Conservation (phyloP, 2,888 invertebrate genomes). For the Tupiocoris notatus region DNA sequence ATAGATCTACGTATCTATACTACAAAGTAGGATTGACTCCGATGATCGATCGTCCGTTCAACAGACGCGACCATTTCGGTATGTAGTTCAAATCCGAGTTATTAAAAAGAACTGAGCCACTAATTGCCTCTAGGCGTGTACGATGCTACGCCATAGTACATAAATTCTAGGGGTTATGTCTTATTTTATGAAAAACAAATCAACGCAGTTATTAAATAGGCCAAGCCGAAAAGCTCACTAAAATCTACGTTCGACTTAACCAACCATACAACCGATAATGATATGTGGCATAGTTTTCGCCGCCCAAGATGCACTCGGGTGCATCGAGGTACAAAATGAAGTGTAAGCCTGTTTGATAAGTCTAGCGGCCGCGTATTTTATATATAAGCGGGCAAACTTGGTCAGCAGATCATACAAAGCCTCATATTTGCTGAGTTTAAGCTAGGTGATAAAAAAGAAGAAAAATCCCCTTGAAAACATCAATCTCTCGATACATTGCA, state of each 20-base stretch:
- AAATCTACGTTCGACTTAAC: slow-evolving; percentile 39
- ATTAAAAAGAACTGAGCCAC: not conserved
- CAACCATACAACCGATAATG: slow-evolving; percentile 45
- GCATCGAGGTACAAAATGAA: too few species aligned
- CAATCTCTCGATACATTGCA: too few species aligned
- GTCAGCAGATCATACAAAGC: too few species aligned
- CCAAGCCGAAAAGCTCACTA: slow-evolving; percentile 44
- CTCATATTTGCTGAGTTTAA: too few species aligned
- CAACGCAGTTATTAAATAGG: slow-evolving; percentile 29
- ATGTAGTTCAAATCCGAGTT: not conserved
- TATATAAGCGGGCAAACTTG: too few species aligned
- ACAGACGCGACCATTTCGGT: not conserved
- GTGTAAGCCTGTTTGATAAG: too few species aligned
- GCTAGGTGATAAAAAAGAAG: too few species aligned
- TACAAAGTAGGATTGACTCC: not conserved
- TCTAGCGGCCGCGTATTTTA: too few species aligned
- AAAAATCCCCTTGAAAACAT: too few species aligned
- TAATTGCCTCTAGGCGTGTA: not conserved
- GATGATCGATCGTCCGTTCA: not conserved
- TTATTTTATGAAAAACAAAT: not conserved
- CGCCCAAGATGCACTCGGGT: too few species aligned
- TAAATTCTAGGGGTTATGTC: not conserved
- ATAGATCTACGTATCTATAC: not conserved
- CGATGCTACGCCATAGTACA: not conserved
- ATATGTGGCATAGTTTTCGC: too few species aligned